phyloP scores from a whole-genome alignment of 2,888 invertebrate genomes.

The Sylvicola cinctus region DNA sequence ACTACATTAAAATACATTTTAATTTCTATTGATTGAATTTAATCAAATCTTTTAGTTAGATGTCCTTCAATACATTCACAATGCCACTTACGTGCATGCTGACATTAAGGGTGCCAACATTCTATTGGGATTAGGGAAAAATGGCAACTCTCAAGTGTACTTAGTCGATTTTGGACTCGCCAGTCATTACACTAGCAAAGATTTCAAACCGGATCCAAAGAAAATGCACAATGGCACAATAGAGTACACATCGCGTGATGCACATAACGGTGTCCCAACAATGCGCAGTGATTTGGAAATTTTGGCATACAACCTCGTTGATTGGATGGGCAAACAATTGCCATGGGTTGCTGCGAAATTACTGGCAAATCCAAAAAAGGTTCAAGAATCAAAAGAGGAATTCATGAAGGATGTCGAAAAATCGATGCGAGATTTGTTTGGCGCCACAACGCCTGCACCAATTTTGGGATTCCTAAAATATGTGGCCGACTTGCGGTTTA shows the following conservation, averaged over 20 bases:
- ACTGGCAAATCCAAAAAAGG: slow-evolving; percentile 34
- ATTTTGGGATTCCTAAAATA: slow-evolving; percentile 44
- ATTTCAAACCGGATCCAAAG: slow-evolving; percentile 73
- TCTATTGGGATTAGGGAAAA: slow-evolving; percentile 46
- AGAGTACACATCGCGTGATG: slow-evolving; percentile 90
- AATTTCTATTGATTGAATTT: neutral
- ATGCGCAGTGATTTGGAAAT: slow-evolving; percentile 89
- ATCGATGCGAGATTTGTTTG: slow-evolving; percentile 11
- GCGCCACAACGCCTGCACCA: slow-evolving; percentile 25
- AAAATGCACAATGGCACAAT: slow-evolving; percentile 94
- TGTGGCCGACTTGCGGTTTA: slow-evolving; percentile 42
- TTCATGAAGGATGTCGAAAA: slow-evolving; percentile 33
- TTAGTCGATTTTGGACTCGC: slow-evolving; percentile 91
- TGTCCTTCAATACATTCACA: slow-evolving; percentile 81
- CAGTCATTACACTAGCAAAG: slow-evolving; percentile 52
- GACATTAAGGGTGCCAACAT: slow-evolving; percentile 95
- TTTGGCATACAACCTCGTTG: slow-evolving; percentile 77
- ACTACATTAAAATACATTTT: neutral
- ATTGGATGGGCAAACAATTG: slow-evolving; percentile 67
- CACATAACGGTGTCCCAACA: slow-evolving; percentile 75
- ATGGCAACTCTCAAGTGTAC: slow-evolving; percentile 50
- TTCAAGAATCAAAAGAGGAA: slow-evolving; percentile 46
- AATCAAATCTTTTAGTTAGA: slow-evolving; percentile 38
- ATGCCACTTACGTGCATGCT: slow-evolving; percentile 76
- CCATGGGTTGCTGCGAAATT: slow-evolving; percentile 58